Conservation (phyloP, 2,888 invertebrate species). For the Tineola bisselliella region DNA sequence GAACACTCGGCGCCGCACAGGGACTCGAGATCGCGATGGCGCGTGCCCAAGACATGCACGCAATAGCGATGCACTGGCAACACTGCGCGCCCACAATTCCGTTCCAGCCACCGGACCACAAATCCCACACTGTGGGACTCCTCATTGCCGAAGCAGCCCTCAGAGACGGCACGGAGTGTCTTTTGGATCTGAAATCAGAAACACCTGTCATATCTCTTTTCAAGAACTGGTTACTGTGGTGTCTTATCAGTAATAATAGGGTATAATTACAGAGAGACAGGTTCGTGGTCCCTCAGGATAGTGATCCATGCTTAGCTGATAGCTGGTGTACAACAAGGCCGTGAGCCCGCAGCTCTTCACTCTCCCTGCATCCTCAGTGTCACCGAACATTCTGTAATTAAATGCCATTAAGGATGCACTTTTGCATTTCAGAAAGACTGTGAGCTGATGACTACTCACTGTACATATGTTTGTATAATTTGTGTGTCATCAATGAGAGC, state of each 20-base stretch:
- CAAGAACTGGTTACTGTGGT: too few relatives aligned
- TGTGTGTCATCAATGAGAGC: slow-evolving; percentile 66
- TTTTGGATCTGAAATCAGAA: slow-evolving; percentile 72
- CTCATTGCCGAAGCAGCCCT: slow-evolving; percentile 85
- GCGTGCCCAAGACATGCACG: slow-evolving; percentile 61
- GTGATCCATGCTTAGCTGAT: slow-evolving; percentile 83
- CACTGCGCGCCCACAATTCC: slow-evolving; percentile 80
- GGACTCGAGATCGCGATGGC: slow-evolving; percentile 63
- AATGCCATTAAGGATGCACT: not conserved
- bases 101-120: slow-evolving; percentile 79
- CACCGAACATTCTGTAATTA: slow-evolving; percentile 62
- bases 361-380: slow-evolving; percentile 60
- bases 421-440: not conserved
- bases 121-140: slow-evolving; percentile 72
- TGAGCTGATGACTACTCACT: slow-evolving; percentile 30
- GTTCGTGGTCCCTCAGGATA: slow-evolving; percentile 74
- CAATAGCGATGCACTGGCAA: slow-evolving; percentile 77
- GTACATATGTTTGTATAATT: slow-evolving; percentile 76
- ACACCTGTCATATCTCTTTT: too few relatives aligned
- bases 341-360: slow-evolving; percentile 73
- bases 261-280: slow-evolving; percentile 61
- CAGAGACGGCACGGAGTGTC: slow-evolving; percentile 76
- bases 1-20: slow-evolving; percentile 24
- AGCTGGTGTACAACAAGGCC: slow-evolving; percentile 75
- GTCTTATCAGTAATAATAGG: too few relatives aligned